Base-by-base conservation (phyloP, 2,797 vertebrate genomes). In the Macropus fuliginosus region DNA sequence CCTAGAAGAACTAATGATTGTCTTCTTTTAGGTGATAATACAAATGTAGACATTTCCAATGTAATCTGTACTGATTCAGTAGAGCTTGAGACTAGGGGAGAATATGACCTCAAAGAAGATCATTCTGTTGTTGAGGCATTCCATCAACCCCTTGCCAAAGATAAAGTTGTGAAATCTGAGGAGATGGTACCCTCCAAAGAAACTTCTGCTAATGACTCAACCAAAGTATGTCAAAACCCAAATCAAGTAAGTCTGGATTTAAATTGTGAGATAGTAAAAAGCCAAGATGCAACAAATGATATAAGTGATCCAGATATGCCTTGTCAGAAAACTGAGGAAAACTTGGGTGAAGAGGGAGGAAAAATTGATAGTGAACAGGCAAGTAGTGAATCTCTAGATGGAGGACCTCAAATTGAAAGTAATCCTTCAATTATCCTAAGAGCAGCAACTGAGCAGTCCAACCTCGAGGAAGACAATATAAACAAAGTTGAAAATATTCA, bases 71-170 rank as follows among this genome's bases (percentile, higher is more conserved):
- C 97, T 95, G 96, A 94, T 74, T 34, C 96, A 66, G 46, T 92
- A 87, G 98, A 96, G 91, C 54, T 56, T 91, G 98, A 96, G 94
- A 93, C 95, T 54, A 97, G 97, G 91, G 96, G 95, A 56, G 95
- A 95, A 5, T 95, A 96, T 94, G 94, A 95, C 94, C 97, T 97
- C 59, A 95, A 90, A 87, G 97, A 81, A 93, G 95, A 96, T 52
- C 96, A 46, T 93, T 56, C 93, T 93, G 92, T 95, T 54, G 92
- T 91, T 97, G 97, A 97, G 95, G 94, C 55, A 81, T 96, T 97
- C n/a, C 97, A 96, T 55, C 95, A 96, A 95, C 59, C 94, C 31
- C 87, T 59, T 92, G 95, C 94, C 91, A 98, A 96, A 92, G 95
- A 91, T n/a, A n/a, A 66, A 94, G 27, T 34, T 87, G 28, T 57